phyloP scores from a whole-genome alignment of 2,113 vertebrate species.

The Cepphus grylle region DNA sequence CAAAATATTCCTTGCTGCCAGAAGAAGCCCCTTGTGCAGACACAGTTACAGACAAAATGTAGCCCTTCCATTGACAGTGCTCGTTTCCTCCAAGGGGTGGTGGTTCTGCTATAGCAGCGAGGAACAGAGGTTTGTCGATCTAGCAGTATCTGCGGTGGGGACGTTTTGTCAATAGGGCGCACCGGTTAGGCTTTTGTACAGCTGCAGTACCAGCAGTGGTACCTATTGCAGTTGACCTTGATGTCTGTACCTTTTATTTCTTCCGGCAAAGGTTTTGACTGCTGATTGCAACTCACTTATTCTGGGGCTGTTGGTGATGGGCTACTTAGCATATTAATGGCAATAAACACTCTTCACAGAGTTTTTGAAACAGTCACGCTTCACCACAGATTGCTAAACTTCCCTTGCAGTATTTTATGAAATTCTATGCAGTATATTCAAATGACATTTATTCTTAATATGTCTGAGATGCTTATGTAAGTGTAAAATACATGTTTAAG shows the following conservation, averaged over 20 bases:
- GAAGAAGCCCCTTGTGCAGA: neutral
- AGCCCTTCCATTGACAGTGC: neutral
- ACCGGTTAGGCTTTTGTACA: neutral
- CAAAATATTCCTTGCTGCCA: neutral
- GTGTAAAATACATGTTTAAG: neutral
- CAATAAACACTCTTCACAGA: neutral
- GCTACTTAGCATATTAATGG: neutral
- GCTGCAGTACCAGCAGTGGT: neutral
- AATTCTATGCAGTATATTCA: neutral
- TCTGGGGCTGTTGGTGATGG: neutral
- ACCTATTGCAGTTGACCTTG: neutral
- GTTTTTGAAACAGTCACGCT: neutral
- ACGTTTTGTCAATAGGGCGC: neutral
- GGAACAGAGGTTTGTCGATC: neutral
- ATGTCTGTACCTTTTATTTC: neutral
- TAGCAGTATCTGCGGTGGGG: neutral
- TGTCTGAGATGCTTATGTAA: neutral
- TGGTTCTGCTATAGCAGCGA: neutral
- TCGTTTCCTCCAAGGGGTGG: neutral
- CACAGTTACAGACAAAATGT: neutral
- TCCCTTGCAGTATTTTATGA: neutral
- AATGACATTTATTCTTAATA: neutral
- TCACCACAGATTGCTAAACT: neutral
- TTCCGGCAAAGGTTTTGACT: neutral
- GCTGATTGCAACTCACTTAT: neutral